These are phyloP conservation scores for Istiophorus platypterus DNA, from an alignment of 2,113 vertebrate species.

Conservation along the genomic window DNA sequence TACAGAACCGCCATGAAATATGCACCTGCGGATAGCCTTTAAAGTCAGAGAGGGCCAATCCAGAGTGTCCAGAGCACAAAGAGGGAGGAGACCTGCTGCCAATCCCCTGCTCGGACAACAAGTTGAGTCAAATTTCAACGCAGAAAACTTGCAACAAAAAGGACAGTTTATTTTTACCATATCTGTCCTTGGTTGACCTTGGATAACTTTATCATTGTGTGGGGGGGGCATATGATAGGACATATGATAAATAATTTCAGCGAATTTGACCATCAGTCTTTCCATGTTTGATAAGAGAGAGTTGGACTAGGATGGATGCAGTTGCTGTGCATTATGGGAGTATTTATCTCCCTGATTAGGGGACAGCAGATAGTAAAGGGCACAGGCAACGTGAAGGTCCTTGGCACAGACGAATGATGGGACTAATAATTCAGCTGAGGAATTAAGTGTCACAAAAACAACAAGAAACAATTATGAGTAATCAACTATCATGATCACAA, in stretches of 20 bases:
- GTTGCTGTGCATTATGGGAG: slow-evolving; percentile 58
- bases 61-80: slow-evolving; percentile 7
- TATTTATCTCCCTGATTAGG: slow-evolving; percentile 48
- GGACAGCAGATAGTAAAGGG: slow-evolving; percentile 21
- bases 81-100: slow-evolving; percentile 34
- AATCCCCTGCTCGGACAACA: slow-evolving; percentile 52
- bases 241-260: slow-evolving; percentile 52
- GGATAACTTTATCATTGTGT: slow-evolving; percentile 60
- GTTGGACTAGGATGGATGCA: slow-evolving; percentile 30
- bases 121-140: slow-evolving; percentile 74
- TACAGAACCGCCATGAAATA: slow-evolving; percentile 80
- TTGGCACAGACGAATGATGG: slow-evolving; percentile 23
- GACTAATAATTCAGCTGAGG: not conserved
- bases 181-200: slow-evolving; percentile 65
- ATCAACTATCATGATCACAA: not conserved
- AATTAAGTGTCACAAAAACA: not conserved
- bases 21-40: slow-evolving; percentile 63
- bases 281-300: slow-evolving; percentile 23
- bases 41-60: slow-evolving; percentile 48
- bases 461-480: not conserved
- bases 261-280: slow-evolving; percentile 54
- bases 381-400: slow-evolving; percentile 27
- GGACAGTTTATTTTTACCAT: slow-evolving; percentile 20
- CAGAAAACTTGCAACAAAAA: slow-evolving; percentile 30
- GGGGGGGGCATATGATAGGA: slow-evolving; percentile 25